Percentiles rank a stretch among this genome's conserved stretches.
phyloP scores from a whole-genome alignment of 2,797 vertebrate species.

The Bufotes viridis region DNA sequence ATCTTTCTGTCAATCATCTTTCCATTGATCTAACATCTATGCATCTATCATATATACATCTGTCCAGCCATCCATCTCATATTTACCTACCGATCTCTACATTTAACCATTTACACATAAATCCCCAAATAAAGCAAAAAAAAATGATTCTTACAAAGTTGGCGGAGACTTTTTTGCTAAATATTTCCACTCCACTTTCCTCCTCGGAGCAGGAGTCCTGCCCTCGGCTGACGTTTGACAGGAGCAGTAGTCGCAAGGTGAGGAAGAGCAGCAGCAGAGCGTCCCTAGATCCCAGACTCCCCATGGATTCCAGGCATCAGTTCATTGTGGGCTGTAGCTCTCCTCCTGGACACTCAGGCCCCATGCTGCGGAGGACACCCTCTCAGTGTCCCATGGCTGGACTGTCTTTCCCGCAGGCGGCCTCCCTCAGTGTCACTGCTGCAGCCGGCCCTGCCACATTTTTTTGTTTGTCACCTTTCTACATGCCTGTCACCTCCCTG shows the following conservation, averaged over 20 bases:
- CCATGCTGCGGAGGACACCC: conserved; percentile 26
- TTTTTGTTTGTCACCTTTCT: conserved; percentile 31
- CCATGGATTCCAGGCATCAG: conserved; percentile 35
- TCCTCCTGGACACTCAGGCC: not conserved
- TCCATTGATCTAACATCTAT: not conserved
- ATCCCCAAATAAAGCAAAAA: not conserved
- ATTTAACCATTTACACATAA: not conserved
- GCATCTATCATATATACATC: not conserved
- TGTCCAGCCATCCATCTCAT: not conserved
- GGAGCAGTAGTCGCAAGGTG: conserved; percentile 26
- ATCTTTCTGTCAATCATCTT: no score
- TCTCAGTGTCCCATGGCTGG: not conserved
- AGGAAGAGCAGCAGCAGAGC: not conserved
- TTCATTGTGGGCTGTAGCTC: not conserved
- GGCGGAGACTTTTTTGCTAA: not conserved
- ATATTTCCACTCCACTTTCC: not conserved
- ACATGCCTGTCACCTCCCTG: conserved; percentile 40
- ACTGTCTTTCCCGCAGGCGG: not conserved
- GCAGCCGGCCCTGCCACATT: conserved; percentile 40
- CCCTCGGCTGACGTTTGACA: not conserved
- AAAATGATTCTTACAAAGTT: conserved; percentile 46
- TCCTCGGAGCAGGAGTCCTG: not conserved
- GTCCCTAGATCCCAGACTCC: conserved; percentile 14
- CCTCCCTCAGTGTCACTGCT: not conserved
- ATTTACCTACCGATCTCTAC: not conserved